Evolutionary conservation across 2,888 invertebrate genomes (phyloP), one percentile per base, ranked within the genome.

Genomic region (Cryptocheilus praepositus): DNA sequence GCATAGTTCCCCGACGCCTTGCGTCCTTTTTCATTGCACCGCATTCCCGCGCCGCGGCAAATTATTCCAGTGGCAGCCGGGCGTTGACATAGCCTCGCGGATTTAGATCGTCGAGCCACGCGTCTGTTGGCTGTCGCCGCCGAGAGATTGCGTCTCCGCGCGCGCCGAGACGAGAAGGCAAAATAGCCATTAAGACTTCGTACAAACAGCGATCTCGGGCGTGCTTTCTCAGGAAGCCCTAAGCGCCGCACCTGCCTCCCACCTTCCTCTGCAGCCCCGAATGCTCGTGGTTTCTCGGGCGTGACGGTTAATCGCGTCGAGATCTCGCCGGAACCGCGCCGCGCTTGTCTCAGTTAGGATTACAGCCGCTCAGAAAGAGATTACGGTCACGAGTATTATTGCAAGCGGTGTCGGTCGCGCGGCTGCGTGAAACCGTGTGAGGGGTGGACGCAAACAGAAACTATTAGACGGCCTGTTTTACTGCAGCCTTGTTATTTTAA

Each of bases 151-250:
- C 68, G 74, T 69, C 18, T 21, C 15, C 51, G 54, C 52, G n/a
- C 22, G 22, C 11, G 22, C n/a, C 22, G 56, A 63, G 43, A 57
- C 21, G 54, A 56, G 74, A 74, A 65, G 64, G 61, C 74, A 61
- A 77, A 76, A 77, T 74, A 67, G 74, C 70, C 74, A 71, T 76
- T 74, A 77, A 76, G 77, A 74, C 67, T 64, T 71, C 69, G 61
- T 65, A 65, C 69, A 76, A 77, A 74, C 74, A 77, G 60, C 61
- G 60, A 61, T 69, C 61, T 65, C 28, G 25, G 16, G 16, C 18
- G 5, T 28, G 25, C 28, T 53, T 16, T 53, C 53, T 36, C 36
- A 36, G 36, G 11, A 36, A 36, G 36, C 22, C n/a, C 53, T 53
- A 16, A 8, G 21, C 19, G 8, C 25, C 22, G n/a, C 22, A 15